These are phyloP conservation scores for Leptinotarsa texana DNA, from an alignment of 1,140 invertebrate genomes.

Conservation along the genomic window DNA sequence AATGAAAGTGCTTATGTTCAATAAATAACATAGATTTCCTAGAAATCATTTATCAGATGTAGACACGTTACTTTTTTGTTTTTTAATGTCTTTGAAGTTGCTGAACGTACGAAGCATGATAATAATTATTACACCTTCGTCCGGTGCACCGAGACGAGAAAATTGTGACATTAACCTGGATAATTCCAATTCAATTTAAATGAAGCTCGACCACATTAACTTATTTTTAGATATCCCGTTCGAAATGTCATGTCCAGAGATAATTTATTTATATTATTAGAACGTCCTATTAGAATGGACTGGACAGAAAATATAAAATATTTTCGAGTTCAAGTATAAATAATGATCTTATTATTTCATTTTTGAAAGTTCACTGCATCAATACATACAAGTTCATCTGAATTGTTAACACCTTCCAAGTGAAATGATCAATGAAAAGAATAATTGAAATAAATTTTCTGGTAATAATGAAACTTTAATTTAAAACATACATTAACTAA, in stretches of 20 bases:
- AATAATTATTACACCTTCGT: not conserved
- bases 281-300: not conserved
- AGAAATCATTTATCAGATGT: slow-evolving; percentile 30
- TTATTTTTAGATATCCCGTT: slow-evolving; percentile 3
- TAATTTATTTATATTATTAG: not conserved
- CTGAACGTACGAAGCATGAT: not conserved
- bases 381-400: no score
- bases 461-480: no score
- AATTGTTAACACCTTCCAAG: no score
- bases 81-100: slow-evolving; percentile 19
- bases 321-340: no score
- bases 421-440: no score
- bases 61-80: slow-evolving; percentile 21
- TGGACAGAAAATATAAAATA: not conserved
- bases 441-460: no score
- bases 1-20: not conserved
- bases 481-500: no score
- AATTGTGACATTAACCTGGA: slow-evolving; percentile 5
- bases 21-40: slow-evolving; percentile 14
- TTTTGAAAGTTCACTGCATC: no score
- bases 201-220: not conserved
- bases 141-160: not conserved
- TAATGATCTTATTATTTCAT: no score
- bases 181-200: not conserved
- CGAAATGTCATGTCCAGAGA: not conserved